Evolutionary conservation across 2,113 vertebrate species (phyloP).

Genomic region (Ancistrus triradiatus): DNA sequence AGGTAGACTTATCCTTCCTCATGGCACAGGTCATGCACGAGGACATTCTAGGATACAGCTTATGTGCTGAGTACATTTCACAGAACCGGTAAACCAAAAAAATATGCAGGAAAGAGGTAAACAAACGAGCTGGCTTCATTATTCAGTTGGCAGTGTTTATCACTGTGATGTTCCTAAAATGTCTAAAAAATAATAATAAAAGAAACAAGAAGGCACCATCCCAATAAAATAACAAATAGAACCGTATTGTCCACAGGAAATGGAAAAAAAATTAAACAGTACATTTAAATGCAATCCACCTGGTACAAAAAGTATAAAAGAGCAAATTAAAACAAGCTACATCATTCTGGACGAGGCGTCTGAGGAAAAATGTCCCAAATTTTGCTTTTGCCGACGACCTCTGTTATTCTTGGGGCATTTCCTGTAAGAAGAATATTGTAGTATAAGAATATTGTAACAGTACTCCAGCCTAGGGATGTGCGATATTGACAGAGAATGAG

Average conservation of each 20-base stretch:
- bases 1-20: background rate
- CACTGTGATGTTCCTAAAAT: too few relatives aligned
- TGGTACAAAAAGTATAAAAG: constrained; percentile 58
- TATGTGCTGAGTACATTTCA: constrained; percentile 41
- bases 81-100: too few relatives aligned
- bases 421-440: constrained; percentile 63
- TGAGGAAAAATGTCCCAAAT: constrained; percentile 92
- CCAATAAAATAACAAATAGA: constrained; percentile 35
- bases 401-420: constrained; percentile 95
- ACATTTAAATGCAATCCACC: constrained; percentile 57
- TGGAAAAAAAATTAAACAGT: constrained; percentile 27
- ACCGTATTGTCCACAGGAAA: constrained; percentile 32
- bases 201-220: constrained; percentile 62
- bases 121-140: too few relatives aligned
- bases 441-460: background rate
- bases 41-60: constrained; percentile 61
- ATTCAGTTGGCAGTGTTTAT: constrained; percentile 69
- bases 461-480: too few relatives aligned
- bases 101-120: too few relatives aligned
- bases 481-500: too few relatives aligned
- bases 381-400: constrained; percentile 95
- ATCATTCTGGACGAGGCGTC: constrained; percentile 95
- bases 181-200: constrained; percentile 61
- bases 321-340: constrained; percentile 70
- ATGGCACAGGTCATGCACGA: constrained; percentile 61